Percentiles rank a stretch among this genome's conserved stretches.
These are phyloP conservation scores for Gallinago nigripennis DNA, from an alignment of 2,797 vertebrate species.

Conservation along the genomic window DNA sequence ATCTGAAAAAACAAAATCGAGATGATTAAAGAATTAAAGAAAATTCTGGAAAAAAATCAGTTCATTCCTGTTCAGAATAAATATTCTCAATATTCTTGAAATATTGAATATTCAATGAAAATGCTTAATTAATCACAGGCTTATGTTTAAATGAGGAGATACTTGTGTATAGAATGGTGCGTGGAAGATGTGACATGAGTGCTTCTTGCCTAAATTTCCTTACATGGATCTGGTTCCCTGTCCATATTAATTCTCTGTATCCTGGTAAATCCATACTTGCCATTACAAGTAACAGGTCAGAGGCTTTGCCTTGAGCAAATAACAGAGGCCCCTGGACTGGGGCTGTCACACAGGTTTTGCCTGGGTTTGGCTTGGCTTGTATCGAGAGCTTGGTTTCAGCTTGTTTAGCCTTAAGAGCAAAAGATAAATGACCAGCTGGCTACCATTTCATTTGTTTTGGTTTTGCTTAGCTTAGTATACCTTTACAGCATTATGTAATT, in stretches of 20 bases:
- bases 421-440: accelerated
- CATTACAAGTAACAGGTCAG: not conserved
- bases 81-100: not conserved
- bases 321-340: too few species aligned
- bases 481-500: not conserved
- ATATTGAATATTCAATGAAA: not conserved
- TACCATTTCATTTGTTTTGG: not conserved
- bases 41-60: not conserved
- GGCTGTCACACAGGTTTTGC: not conserved
- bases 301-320: not conserved
- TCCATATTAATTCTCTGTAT: not conserved
- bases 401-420: not conserved
- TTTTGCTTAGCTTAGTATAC: not conserved
- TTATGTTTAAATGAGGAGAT: not conserved
- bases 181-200: accelerated
- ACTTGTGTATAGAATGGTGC: not conserved
- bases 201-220: not conserved
- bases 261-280: not conserved
- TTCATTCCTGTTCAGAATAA: not conserved
- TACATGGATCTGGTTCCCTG: not conserved
- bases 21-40: not conserved
- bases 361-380: not conserved
- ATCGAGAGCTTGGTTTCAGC: not conserved
- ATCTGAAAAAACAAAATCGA: not conserved
- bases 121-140: not conserved